Evolutionary conservation across 1,140 invertebrate species (phyloP).

Genomic region (Drosophila pandora): DNA sequence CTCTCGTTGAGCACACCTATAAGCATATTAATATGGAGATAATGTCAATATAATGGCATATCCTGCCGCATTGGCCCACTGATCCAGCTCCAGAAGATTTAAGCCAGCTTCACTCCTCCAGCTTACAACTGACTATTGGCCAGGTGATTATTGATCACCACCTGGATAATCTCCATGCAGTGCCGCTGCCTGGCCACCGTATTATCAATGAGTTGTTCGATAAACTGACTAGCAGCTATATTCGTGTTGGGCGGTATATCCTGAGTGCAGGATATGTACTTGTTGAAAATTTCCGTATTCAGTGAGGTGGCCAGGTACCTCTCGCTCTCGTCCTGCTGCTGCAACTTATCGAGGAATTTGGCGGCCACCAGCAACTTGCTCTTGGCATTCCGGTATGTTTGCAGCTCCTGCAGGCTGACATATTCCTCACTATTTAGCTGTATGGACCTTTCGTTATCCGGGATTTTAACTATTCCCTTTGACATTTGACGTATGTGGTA

Average conservation of each 20-base stretch:
- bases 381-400: slow-evolving; percentile 73
- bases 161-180: slow-evolving; percentile 75
- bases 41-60: slow-evolving; percentile 8
- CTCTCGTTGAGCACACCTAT: slow-evolving; percentile 33
- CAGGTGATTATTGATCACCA: slow-evolving; percentile 75
- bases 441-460: slow-evolving; percentile 42
- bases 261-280: slow-evolving; percentile 80
- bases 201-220: slow-evolving; percentile 77
- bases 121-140: slow-evolving; percentile 68
- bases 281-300: slow-evolving; percentile 80
- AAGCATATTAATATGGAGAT: slow-evolving; percentile 28
- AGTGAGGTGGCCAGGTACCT: slow-evolving; percentile 72
- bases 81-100: slow-evolving; percentile 1
- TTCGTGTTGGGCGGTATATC: slow-evolving; percentile 78
- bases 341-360: slow-evolving; percentile 66
- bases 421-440: slow-evolving; percentile 70
- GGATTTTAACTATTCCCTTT: slow-evolving; percentile 59
- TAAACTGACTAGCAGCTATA: slow-evolving; percentile 75
- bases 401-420: slow-evolving; percentile 68
- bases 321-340: slow-evolving; percentile 73
- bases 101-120: not conserved
- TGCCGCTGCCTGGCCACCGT: slow-evolving; percentile 73
- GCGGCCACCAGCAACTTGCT: slow-evolving; percentile 62
- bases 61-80: slow-evolving; percentile 20
- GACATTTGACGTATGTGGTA: slow-evolving; percentile 75